Conservation (phyloP, 2,113 vertebrate genomes). For the Bettongia penicillata region DNA sequence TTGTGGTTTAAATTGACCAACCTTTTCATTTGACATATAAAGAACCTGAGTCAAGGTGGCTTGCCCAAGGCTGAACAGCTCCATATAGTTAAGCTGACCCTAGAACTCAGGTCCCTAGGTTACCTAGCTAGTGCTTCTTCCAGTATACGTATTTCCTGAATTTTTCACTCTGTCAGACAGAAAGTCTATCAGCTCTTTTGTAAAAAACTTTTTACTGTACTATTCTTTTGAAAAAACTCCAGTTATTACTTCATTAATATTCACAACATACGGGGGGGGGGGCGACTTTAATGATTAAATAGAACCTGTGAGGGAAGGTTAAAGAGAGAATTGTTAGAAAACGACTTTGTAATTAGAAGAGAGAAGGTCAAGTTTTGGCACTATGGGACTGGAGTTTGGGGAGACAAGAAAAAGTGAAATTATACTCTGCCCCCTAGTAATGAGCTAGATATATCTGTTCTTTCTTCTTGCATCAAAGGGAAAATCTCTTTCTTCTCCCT, state of each 20-base stretch:
- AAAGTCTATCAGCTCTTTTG: neutral
- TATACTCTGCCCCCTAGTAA: neutral
- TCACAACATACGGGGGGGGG: neutral
- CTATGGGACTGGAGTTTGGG: neutral
- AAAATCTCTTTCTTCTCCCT: neutral
- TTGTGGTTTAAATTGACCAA: too few species aligned
- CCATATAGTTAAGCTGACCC: neutral
- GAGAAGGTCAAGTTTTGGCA: neutral
- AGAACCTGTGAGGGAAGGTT: neutral
- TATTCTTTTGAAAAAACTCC: neutral
- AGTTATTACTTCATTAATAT: neutral
- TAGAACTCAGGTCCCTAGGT: neutral
- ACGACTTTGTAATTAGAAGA: neutral
- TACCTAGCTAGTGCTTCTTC: neutral
- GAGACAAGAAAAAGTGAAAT: neutral
- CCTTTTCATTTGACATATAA: too few species aligned
- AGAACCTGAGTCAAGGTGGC: too few species aligned
- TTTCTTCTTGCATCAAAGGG: neutral
- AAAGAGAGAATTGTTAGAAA: neutral
- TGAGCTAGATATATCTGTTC: neutral
- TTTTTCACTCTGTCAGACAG: neutral
- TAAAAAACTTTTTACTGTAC: neutral
- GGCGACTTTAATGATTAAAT: neutral
- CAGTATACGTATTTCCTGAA: neutral
- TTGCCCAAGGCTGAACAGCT: neutral